Evolutionary conservation across 2,888 invertebrate species (phyloP).

Genomic region (Acanthoscelides obtectus): DNA sequence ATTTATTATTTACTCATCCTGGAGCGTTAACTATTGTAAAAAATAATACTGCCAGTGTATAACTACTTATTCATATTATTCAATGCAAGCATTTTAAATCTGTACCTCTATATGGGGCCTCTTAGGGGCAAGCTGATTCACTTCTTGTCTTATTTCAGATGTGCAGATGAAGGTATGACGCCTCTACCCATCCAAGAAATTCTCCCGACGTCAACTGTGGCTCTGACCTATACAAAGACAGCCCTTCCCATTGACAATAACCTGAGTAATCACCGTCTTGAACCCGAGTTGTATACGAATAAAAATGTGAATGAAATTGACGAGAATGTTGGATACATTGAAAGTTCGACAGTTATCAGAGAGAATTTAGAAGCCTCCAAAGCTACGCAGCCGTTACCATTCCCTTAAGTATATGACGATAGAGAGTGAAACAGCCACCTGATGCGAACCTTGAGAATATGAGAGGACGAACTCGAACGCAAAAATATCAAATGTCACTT

Average conservation of each 20-base stretch:
- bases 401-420: not conserved
- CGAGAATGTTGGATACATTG: not conserved
- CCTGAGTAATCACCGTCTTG: not conserved
- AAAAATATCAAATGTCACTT: too few relatives aligned
- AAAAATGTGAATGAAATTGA: not conserved
- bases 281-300: not conserved
- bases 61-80: too few relatives aligned
- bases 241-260: not conserved
- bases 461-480: too few relatives aligned
- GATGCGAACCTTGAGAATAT: too few relatives aligned
- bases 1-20: too few relatives aligned
- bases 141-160: constrained; percentile 11
- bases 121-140: too few relatives aligned
- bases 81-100: too few relatives aligned
- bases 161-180: constrained; percentile 10
- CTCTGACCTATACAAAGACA: not conserved
- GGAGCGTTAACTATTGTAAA: too few relatives aligned
- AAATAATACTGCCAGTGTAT: too few relatives aligned
- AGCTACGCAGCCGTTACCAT: constrained; percentile 7
- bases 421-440: not conserved
- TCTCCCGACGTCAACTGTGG: constrained; percentile 23
- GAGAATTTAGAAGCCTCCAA: not conserved
- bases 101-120: too few relatives aligned
- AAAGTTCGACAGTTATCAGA: not conserved
- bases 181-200: constrained; percentile 21